Base-by-base conservation (phyloP, 2,888 invertebrate genomes). In the Busseola fusca region DNA sequence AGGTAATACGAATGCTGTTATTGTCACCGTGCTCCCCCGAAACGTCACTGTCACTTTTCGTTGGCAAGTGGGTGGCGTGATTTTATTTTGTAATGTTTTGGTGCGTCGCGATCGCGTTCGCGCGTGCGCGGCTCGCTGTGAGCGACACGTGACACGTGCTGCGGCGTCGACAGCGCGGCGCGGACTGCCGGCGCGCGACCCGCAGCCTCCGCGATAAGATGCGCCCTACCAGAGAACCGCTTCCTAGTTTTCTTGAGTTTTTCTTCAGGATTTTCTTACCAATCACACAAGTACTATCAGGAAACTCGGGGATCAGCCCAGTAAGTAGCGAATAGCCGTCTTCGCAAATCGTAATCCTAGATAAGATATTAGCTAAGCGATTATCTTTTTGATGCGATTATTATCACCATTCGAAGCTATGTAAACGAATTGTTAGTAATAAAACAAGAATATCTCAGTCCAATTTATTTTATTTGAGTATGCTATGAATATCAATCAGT, bases 11-110 rank as follows among this genome's bases (percentile, higher is more conserved):
- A 86, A 81, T 83, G 76, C 81, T 89, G 90, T 90, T 89, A 89
- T 88, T 93, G 94, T 94, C 93, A 92, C 87, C 83, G 79, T 80
- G 88, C 85, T 87, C 69, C 87, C 90, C 90, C 87, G 87, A 94
- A 94, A 94, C 90, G 95, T 95, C 95, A 95, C 94, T 95, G 95
- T 95, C 95, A 95, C 89, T 88, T 89, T 91, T 82, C 86, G 87
- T 88, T 89, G 88, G 84, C 85, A 89, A 89, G 92, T 87, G 93
- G 93, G 92, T 92, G 93, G 92, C 88, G 87, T 84, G 86, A 76
- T 87, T 87, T 84, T 87, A 87, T 87, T 80, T 83, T 79, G 77
- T 83, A 74, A 82, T 84, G 87, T 86, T 89, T 87, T 87, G 88
- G 86, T 83, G 86, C 84, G 76, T 72, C 74, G 88, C 86, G 84